These are phyloP conservation scores for Plagodis dolabraria DNA, from an alignment of 2,888 invertebrate genomes.

Conservation along the genomic window DNA sequence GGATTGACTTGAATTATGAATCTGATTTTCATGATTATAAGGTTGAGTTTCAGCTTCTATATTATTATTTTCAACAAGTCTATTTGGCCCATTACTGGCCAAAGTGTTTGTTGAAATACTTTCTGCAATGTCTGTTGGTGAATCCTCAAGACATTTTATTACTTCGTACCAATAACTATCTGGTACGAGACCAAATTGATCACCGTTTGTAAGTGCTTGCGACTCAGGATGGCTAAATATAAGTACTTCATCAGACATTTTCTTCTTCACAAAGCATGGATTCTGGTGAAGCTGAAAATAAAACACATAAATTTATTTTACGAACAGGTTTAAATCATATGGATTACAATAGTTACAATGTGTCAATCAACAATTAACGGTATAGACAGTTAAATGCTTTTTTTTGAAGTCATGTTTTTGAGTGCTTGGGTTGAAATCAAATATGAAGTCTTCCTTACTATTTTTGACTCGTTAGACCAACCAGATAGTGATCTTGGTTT, in stretches of 20 bases:
- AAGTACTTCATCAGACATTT: conserved; percentile 50
- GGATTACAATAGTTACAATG: too few relatives aligned
- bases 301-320: neutral
- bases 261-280: conserved; percentile 78
- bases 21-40: conserved; percentile 9
- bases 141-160: conserved; percentile 3
- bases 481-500: too few relatives aligned
- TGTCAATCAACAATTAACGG: too few relatives aligned
- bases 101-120: conserved; percentile 13
- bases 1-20: neutral
- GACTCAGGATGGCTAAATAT: conserved; percentile 62
- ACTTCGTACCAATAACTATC: conserved; percentile 57
- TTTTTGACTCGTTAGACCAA: too few relatives aligned
- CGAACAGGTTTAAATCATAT: neutral
- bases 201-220: conserved; percentile 67
- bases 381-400: too few relatives aligned
- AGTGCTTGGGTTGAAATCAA: too few relatives aligned
- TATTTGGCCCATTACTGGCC: conserved; percentile 2
- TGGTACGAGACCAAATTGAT: conserved; percentile 81
- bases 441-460: too few relatives aligned
- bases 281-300: conserved; percentile 79
- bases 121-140: conserved; percentile 10
- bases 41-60: conserved; percentile 8
- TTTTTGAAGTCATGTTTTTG: too few relatives aligned
- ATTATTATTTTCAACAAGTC: conserved; percentile 37